Base-by-base conservation (phyloP, 2,113 vertebrate genomes). In the Coptodon rendalli region DNA sequence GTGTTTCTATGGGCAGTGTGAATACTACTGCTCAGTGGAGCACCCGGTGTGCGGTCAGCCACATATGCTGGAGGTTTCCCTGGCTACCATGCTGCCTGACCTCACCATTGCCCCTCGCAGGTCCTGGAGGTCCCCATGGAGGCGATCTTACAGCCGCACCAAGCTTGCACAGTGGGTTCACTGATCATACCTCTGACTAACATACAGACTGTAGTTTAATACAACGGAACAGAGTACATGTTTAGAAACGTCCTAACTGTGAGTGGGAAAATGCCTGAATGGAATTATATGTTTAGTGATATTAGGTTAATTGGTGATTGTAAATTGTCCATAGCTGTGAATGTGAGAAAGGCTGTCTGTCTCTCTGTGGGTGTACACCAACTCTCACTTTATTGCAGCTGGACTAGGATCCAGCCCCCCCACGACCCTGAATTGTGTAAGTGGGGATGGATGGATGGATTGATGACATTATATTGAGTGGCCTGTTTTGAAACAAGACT, bases 71-170 rank as follows among this genome's bases (percentile, higher is more conserved):
- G 99, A 99, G 91, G 98, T 97, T 4, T 99, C 98, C 0, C 95
- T 99, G 91, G 98, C 98, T 0, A 96, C 97, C 85, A 99, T 99
- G 95, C 96, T 99, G 4, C 98, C 98, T 0, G 98, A 99, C 86
- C 93, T 99, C 90, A 95, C 95, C 1, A 90, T 99, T 36, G 98
- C 98, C 6, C 97, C 98, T 38, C 97, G 99, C 94, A 98, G 98
- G 93, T 99, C 98, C 5, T 99, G 98, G 99, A 97, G 98, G 89
- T 99, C 99, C 82, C 99, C 98, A 0, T 99, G 99, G 99, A 97
- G 98, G 76, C 97, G 98, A 3, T 98, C 98, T 9, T 99, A 99
- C 95, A 95, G 95, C 80, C 94, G 93, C 66, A 93, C 89, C 73
- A 95, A 95, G 87, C 84, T 89, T 27, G 92, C 95, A 68, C 45